These are phyloP conservation scores for Acrobasis repandana DNA, from an alignment of 2,888 invertebrate genomes.

Conservation along the genomic window DNA sequence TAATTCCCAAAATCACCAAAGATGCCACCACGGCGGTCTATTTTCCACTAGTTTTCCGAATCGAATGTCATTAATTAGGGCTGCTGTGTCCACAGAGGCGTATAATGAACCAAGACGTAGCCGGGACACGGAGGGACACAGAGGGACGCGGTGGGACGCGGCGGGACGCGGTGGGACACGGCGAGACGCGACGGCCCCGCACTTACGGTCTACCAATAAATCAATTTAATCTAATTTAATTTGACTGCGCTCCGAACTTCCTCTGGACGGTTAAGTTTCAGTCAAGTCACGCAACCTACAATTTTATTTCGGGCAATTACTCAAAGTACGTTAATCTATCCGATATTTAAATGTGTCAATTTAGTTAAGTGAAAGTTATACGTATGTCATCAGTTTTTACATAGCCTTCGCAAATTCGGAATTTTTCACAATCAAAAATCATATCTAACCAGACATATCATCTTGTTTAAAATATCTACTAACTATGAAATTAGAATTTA, in stretches of 20 bases:
- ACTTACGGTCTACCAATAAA: constrained; percentile 73
- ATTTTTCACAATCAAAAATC: neutral
- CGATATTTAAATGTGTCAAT: constrained; percentile 3
- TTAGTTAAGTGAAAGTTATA: constrained; percentile 11
- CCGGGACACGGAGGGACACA: constrained; percentile 25
- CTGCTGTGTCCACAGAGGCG: constrained; percentile 54
- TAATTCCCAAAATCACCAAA: constrained; percentile 4
- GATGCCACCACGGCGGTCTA: constrained; percentile 33
- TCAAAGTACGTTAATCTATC: constrained; percentile 21
- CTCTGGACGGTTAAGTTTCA: constrained; percentile 50
- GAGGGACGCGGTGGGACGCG: too few species aligned
- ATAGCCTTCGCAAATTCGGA: neutral
- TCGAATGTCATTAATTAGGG: constrained; percentile 77
- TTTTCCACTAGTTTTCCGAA: constrained; percentile 71
- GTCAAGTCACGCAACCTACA: constrained; percentile 64
- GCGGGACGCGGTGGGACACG: too few species aligned
- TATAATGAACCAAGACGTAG: constrained; percentile 51
- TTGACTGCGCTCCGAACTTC: constrained; percentile 62
- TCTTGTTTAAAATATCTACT: too few species aligned
- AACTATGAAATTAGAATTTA: too few species aligned
- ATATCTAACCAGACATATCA: neutral
- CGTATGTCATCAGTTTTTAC: neutral
- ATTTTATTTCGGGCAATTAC: constrained; percentile 43
- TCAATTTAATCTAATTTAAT: constrained; percentile 83
- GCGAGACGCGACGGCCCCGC: constrained; percentile 41